A percentile compares a stretch with the other conserved stretches of the same genome.
Conservation (phyloP, 2,113 vertebrate genomes). For the Furnarius figulus region DNA sequence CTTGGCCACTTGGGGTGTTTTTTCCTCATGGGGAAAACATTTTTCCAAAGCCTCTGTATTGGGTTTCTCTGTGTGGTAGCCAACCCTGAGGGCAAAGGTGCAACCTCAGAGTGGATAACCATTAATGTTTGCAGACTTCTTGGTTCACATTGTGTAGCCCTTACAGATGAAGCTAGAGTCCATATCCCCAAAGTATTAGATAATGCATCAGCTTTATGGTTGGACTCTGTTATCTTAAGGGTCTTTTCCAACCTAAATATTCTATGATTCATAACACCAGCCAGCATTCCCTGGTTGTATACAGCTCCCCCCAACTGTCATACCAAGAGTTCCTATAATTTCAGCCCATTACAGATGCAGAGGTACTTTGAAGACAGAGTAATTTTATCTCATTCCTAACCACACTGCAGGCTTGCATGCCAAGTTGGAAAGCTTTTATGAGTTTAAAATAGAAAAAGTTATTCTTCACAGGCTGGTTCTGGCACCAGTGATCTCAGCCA, state of each 20-base stretch:
- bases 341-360: neutral
- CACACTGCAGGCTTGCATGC: fast-evolving
- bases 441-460: neutral
- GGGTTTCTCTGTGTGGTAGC: neutral
- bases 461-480: neutral
- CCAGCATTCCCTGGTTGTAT: neutral
- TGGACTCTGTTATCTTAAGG: neutral
- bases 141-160: neutral
- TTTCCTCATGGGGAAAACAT: neutral
- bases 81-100: neutral
- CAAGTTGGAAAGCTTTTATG: neutral
- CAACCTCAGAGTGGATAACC: neutral
- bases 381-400: neutral
- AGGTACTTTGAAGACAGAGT: neutral
- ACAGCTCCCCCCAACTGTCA: neutral
- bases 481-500: neutral
- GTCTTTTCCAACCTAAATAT: neutral
- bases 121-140: neutral
- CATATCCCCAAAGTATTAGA: neutral
- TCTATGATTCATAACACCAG: neutral
- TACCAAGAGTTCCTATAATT: neutral
- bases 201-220: neutral
- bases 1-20: neutral
- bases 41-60: neutral
- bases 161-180: neutral